A percentile compares a stretch with the other conserved stretches of the same genome.
These are phyloP conservation scores for Drosophila arawakana DNA, from an alignment of 1,140 invertebrate genomes.

Conservation along the genomic window DNA sequence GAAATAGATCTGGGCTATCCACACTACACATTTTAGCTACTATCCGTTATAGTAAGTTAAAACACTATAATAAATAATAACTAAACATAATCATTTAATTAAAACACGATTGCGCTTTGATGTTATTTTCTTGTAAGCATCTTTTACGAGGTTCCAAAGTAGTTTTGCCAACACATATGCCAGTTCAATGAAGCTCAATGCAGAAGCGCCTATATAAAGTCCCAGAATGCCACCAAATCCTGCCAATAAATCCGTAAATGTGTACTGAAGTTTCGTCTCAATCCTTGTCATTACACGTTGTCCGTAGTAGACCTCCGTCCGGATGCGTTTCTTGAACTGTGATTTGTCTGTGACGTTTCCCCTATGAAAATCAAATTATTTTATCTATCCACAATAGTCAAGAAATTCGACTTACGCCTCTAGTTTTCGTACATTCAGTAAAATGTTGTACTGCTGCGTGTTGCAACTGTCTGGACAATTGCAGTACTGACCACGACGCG, in stretches of 20 bases:
- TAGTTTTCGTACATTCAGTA: slow-evolving; percentile 58
- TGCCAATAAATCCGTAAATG: slow-evolving; percentile 52
- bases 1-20: slow-evolving; percentile 88
- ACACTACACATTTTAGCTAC: not conserved
- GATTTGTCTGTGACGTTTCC: slow-evolving; percentile 22
- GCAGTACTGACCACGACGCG: slow-evolving; percentile 54
- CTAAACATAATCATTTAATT: not conserved
- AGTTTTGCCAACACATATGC: slow-evolving; percentile 40
- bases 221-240: slow-evolving; percentile 82
- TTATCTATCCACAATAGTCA: not conserved
- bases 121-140: slow-evolving; percentile 21
- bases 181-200: slow-evolving; percentile 74
- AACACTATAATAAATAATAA: slow-evolving; percentile 13
- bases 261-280: slow-evolving; percentile 60
- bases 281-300: slow-evolving; percentile 66
- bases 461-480: slow-evolving; percentile 64
- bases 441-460: slow-evolving; percentile 42
- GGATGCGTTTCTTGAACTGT: slow-evolving; percentile 38
- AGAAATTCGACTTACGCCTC: slow-evolving; percentile 38
- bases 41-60: slow-evolving; percentile 11
- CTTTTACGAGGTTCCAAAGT: slow-evolving; percentile 41
- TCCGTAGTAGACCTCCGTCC: slow-evolving; percentile 57
- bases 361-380: slow-evolving; percentile 10
- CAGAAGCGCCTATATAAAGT: slow-evolving; percentile 80
- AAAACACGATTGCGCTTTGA: not conserved